Conservation (phyloP, 2,888 invertebrate species). For the Drosophila prostipennis region DNA sequence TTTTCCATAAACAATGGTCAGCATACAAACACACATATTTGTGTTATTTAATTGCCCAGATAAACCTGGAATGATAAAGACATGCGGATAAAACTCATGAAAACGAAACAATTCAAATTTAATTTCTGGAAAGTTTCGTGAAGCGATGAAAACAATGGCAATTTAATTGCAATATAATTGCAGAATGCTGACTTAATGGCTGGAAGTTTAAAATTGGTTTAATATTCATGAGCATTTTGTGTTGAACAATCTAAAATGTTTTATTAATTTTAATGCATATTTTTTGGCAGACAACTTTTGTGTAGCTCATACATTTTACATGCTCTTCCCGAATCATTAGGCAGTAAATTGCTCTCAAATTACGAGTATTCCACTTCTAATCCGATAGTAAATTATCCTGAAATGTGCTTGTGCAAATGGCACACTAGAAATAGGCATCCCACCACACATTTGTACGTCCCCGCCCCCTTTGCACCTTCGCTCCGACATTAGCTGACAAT, state of each 20-base stretch:
- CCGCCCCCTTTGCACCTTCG: conserved; percentile 14
- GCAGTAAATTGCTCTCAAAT: conserved; percentile 40
- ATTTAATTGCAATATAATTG: conserved; percentile 23
- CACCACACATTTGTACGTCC: conserved; percentile 1
- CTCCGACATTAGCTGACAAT: conserved; percentile 68
- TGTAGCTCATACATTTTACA: conserved; percentile 4
- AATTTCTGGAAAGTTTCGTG: conserved; percentile 16
- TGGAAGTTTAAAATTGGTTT: conserved; percentile 4
- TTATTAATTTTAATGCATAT: not conserved
- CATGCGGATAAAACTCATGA: conserved; percentile 1
- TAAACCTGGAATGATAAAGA: conserved; percentile 3
- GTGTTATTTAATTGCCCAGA: conserved; percentile 11
- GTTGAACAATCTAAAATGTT: not conserved
- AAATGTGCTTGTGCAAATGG: conserved; percentile 26
- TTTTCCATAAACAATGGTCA: conserved; percentile 9
- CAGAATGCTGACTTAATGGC: conserved; percentile 14
- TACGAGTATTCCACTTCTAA: conserved; percentile 33
- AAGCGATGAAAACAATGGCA: not conserved
- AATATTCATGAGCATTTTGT: not conserved
- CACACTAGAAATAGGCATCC: conserved; percentile 26
- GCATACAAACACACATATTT: not conserved
- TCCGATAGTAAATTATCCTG: conserved; percentile 33
- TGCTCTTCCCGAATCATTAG: conserved; percentile 24
- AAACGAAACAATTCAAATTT: conserved; percentile 18
- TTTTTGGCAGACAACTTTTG: not conserved